Base-by-base conservation (phyloP, 2,113 vertebrate genomes). In the Lepisosteus oculatus region DNA sequence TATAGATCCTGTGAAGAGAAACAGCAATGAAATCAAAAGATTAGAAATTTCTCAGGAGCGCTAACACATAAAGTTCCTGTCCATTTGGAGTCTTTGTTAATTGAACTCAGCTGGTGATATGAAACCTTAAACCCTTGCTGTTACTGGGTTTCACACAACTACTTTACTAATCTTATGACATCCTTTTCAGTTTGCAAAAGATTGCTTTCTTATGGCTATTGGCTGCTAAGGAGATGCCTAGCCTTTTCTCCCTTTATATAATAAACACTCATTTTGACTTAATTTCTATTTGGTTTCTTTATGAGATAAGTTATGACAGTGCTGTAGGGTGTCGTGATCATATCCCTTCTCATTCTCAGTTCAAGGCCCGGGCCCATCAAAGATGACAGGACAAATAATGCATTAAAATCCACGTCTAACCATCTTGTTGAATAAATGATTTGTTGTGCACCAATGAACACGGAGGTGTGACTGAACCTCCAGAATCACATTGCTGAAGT, bases 111-210 rank as follows among this genome's bases (percentile, higher is more conserved):
- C 72, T 62, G 75, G 74, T 80, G 57, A 56, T 67, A 72, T 84
- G 82, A 29, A 29, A 82, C 79, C 79, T 79, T 77, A 79, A 72
- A 80, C 72, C 76, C 77, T 70, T 71, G 78, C 77, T 68, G 65
- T 80, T 80, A 72, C 64, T 17, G 77, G 82, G 77, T 86, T 79
- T 81, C 71, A 42, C 73, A 73, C 73, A 78, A 72, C 81, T 67
- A 15, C 45, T 74, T 77, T 76, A 75, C 80, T 83, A 79, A 85
- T 83, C 79, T 81, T 55, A 69, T 82, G 85, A 81, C 80, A 76
- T 84, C 78, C 71, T 80, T 83, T 81, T 84, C 80, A 80, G 78
- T 72, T 12, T 74, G 7, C 43, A 29, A 44, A 59, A 64, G 78
- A 86, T 81, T 69, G 81, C 71, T 78, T 79, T 74, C 78, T 69